Evolutionary conservation across 2,797 vertebrate species (phyloP), one percentile per base, ranked within the genome.

Genomic region (Petrocephalus schoutedeni): DNA sequence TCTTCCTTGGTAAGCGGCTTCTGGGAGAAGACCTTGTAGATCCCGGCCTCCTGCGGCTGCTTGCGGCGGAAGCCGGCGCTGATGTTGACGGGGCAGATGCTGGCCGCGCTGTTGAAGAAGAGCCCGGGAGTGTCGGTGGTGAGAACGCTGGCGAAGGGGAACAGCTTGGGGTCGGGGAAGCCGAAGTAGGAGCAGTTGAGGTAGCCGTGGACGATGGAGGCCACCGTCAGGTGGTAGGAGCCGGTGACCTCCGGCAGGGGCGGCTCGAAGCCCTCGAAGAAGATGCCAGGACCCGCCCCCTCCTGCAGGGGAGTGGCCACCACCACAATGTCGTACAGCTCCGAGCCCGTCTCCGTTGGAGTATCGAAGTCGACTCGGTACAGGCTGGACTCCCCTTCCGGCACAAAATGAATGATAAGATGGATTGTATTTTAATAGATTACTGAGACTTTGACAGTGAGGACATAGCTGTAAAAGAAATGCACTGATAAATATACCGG

Each of bases 141-240:
- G 87, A 99, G 95, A 89, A 99, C 92, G 88, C 95, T 97, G 88
- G 98, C 95, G 0, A 98, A 99, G 0, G 98, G 98, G 92, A 99
- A 99, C 12, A 99, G 96, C 87, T 97, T 98, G 19, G 98, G 98
- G 91, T 99, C 98, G 0, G 96, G 95, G 92, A 98, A 99, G 87
- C 98, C 97, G 0, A 99, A 99, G 93, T 98, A 97, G 58, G 98
- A 97, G 51, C 97, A 98, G 94, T 99, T 99, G 91, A 99, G 97
- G 93, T 99, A 99, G 89, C 98, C 98, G 0, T 99, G 98, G 88
- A 99, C 96, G 77, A 99, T 93, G 0, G 98, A 98, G 28, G 97
- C 95, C 4, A 99, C 94, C 0, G 96, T 97, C 91, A 96, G 94
- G 89, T 98, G 98, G 93, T 98, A 99, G 88, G 93, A 92, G 49